Percentiles rank a stretch among this genome's conserved stretches.
These are phyloP conservation scores for Sebastes hubbsi DNA, from an alignment of 2,797 vertebrate genomes.

Conservation along the genomic window DNA sequence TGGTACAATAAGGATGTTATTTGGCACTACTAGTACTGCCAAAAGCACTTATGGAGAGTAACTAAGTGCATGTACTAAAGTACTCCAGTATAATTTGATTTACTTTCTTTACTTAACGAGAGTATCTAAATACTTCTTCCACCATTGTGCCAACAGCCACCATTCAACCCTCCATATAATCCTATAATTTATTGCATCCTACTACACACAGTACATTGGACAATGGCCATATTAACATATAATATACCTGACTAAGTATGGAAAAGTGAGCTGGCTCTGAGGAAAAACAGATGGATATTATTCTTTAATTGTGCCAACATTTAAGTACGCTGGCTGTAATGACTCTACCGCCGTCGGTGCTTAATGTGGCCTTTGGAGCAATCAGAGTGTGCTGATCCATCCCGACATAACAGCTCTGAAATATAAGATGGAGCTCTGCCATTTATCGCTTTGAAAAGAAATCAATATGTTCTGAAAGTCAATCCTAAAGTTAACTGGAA, in stretches of 20 bases:
- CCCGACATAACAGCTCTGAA: constrained; percentile 2
- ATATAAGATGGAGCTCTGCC: constrained; percentile 16
- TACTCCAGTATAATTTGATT: not conserved
- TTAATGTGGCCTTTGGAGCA: not conserved
- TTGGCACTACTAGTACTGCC: not conserved
- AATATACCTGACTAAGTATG: not conserved
- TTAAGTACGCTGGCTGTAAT: not conserved
- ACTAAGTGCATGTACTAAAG: not conserved
- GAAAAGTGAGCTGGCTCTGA: not conserved
- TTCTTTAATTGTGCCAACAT: not conserved
- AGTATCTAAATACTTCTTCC: not conserved
- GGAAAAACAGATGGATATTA: not conserved
- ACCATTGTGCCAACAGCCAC: not conserved
- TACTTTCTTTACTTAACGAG: not conserved
- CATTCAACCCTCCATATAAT: not conserved
- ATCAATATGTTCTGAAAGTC: constrained; percentile 42
- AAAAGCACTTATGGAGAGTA: not conserved
- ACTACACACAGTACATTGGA: not conserved
- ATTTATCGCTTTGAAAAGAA: constrained; percentile 30
- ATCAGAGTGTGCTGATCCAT: constrained; percentile 4
- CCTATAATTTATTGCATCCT: not conserved
- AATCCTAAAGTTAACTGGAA: not conserved
- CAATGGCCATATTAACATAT: not conserved
- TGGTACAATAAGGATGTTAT: not conserved
- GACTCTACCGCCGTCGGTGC: not conserved